Evolutionary conservation across 2,888 invertebrate genomes (phyloP).

Genomic region (Diarsia brunnea): DNA sequence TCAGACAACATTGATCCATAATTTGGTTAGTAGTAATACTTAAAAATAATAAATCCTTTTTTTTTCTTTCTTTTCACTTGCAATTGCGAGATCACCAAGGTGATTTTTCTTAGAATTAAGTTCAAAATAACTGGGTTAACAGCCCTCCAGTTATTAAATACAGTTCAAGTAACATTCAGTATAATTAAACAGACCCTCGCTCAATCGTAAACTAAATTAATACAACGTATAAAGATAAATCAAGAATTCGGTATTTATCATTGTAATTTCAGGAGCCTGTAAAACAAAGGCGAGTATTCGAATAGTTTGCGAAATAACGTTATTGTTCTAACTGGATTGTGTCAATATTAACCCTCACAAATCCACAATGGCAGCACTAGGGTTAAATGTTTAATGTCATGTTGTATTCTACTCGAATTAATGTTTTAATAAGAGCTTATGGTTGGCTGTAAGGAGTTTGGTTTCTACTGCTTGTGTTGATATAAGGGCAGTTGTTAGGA

Average conservation of each 20-base stretch:
- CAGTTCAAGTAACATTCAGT: conserved; percentile 19
- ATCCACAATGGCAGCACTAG: conserved; percentile 50
- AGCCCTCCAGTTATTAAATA: conserved; percentile 2
- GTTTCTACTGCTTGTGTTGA: conserved; percentile 18
- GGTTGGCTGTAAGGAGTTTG: conserved; percentile 22
- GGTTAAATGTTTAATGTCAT: conserved; percentile 55
- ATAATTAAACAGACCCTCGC: conserved; percentile 19
- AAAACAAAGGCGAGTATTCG: conserved; percentile 56
- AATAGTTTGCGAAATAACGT: conserved; percentile 59
- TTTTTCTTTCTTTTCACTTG: too few relatives aligned
- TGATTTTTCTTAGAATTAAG: background rate
- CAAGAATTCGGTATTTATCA: conserved; percentile 62
- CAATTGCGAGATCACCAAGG: background rate
- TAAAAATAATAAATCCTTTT: too few relatives aligned
- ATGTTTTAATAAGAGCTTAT: conserved; percentile 54
- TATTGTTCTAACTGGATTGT: conserved; percentile 60
- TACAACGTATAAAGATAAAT: conserved; percentile 48
- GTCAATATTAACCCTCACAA: conserved; percentile 62
- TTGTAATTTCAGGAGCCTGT: conserved; percentile 49
- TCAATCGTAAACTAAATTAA: conserved; percentile 33
- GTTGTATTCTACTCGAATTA: conserved; percentile 49
- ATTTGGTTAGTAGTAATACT: too few relatives aligned
- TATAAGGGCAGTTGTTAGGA: background rate
- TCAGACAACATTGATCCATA: too few relatives aligned
- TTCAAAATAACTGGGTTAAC: background rate